A percentile compares a stretch with the other conserved stretches of the same genome.
phyloP scores from a whole-genome alignment of 1,140 invertebrate species.

The Andrena cerasifolii region DNA sequence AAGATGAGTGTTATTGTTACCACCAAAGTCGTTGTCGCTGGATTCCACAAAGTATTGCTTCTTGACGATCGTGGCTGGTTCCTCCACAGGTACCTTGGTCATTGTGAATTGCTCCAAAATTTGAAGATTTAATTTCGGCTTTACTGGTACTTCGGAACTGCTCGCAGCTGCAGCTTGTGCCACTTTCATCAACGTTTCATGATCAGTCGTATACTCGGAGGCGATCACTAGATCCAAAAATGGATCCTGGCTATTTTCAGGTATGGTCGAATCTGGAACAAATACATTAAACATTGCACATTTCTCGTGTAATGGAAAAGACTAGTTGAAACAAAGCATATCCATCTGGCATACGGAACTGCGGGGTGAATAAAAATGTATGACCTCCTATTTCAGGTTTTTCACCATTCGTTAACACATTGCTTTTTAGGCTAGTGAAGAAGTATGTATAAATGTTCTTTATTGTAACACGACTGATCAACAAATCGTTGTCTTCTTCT shows the following conservation, averaged over 20 bases:
- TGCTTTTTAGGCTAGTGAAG: no score
- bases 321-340: not conserved
- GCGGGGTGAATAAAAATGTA: not conserved
- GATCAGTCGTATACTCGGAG: conserved; percentile 76
- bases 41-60: conserved; percentile 82
- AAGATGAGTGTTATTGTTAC: conserved; percentile 32
- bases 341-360: not conserved
- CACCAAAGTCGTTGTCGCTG: conserved; percentile 86
- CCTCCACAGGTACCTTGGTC: conserved; percentile 61
- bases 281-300: not conserved
- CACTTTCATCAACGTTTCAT: conserved; percentile 74
- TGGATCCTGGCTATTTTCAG: conserved; percentile 70
- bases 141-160: conserved; percentile 64
- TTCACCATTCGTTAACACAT: no score
- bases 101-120: conserved; percentile 72
- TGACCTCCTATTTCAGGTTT: no score
- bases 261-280: conserved; percentile 18
- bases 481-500: no score
- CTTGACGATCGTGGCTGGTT: conserved; percentile 51
- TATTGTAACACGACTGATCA: no score
- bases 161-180: conserved; percentile 68
- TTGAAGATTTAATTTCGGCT: conserved; percentile 69
- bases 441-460: no score
- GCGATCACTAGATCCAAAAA: conserved; percentile 79
- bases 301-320: not conserved